Evolutionary conservation across 2,797 vertebrate species (phyloP).

Genomic region (Gobionotothen gibberifrons): DNA sequence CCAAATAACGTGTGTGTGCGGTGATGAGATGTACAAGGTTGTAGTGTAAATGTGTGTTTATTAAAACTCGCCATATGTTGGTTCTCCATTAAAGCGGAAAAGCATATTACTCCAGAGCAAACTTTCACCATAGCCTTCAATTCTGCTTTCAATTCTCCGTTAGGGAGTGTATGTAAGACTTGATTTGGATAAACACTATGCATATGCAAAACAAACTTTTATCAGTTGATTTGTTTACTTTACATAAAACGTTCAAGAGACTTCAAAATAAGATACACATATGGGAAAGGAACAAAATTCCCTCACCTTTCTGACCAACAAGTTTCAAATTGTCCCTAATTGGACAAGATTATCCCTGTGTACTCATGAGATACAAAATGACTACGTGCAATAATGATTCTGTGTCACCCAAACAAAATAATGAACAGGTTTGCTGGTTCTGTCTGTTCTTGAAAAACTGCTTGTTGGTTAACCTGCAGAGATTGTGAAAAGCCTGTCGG

Average conservation of each 20-base stretch:
- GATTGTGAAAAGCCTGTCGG: neutral
- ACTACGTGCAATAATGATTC: too few relatives aligned
- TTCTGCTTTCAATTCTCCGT: neutral
- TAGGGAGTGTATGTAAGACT: neutral
- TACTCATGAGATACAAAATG: neutral
- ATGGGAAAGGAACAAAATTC: too few relatives aligned
- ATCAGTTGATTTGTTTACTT: neutral
- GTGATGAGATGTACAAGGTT: slow-evolving; percentile 56
- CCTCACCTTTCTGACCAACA: neutral
- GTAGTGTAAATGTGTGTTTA: slow-evolving; percentile 63
- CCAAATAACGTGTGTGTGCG: slow-evolving; percentile 69
- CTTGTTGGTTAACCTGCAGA: slow-evolving; percentile 7
- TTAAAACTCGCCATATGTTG: slow-evolving; percentile 50
- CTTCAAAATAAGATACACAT: neutral
- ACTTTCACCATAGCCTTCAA: neutral
- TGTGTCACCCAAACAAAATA: neutral
- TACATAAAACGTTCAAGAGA: neutral
- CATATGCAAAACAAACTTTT: neutral
- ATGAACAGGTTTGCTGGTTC: neutral
- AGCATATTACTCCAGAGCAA: slow-evolving; percentile 12
- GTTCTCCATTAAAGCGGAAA: slow-evolving; percentile 18
- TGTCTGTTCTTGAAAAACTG: neutral
- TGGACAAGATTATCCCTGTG: neutral
- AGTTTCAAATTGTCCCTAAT: neutral
- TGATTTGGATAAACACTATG: neutral